Evolutionary conservation across 2,888 invertebrate genomes (phyloP).

Genomic region (Lithophane semibrunnea): DNA sequence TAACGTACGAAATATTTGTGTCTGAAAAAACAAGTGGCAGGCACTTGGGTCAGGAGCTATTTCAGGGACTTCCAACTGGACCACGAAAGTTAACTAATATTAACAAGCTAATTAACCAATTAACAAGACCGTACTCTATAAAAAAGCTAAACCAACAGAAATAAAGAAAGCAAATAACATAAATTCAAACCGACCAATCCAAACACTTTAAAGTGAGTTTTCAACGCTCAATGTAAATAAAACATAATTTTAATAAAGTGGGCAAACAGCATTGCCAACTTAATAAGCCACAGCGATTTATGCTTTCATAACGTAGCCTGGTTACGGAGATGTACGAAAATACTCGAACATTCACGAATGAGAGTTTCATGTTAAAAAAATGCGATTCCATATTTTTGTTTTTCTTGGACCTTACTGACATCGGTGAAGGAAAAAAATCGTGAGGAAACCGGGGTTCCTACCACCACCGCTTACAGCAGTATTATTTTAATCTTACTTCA

Average conservation of each 20-base stretch:
- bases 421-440: not conserved
- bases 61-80: no score
- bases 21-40: not conserved
- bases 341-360: slow-evolving; percentile 11
- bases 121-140: not conserved
- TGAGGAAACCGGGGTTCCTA: not conserved
- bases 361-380: not conserved
- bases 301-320: slow-evolving; percentile 64
- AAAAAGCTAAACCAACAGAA: not conserved
- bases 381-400: not conserved
- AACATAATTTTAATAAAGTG: slow-evolving; percentile 67
- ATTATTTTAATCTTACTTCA: no score
- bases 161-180: slow-evolving; percentile 11
- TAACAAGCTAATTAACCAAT: not conserved
- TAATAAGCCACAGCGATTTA: slow-evolving; percentile 72
- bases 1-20: not conserved
- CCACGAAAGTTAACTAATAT: not conserved
- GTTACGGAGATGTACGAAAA: slow-evolving; percentile 49
- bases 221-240: slow-evolving; percentile 60
- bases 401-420: not conserved
- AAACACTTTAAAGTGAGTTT: slow-evolving; percentile 38
- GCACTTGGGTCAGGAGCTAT: no score
- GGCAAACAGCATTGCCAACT: slow-evolving; percentile 67
- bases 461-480: no score
- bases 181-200: slow-evolving; percentile 16